Evolutionary conservation across 2,797 vertebrate genomes (phyloP), one percentile per base, ranked within the genome.

Genomic region (Sebastes cheni): DNA sequence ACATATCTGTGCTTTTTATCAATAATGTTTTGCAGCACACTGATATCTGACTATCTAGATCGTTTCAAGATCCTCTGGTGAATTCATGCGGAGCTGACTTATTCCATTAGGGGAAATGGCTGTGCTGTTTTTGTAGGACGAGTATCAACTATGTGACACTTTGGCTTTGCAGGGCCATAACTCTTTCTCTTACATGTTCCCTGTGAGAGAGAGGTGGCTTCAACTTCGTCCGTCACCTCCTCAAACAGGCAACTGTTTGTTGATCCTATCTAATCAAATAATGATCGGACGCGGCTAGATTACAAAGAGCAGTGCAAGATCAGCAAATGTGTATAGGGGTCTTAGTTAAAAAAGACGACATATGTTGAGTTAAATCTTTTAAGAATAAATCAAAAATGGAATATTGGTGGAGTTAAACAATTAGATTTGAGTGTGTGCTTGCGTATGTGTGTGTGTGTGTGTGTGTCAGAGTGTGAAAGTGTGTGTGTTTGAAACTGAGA

Each of bases 131-230:
- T 92, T 86, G 56, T 91, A 88, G 92, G 93, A 90, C 77, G 59
- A 23, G 71, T 74, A 90, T 91, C 93, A 95, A 92, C 80, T 92
- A 92, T 95, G 86, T 90, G 84, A 92, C 85, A 89, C 83, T 88
- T 88, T 88, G 75, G 71, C 84, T 90, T 71, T 72, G 64, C 66
- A 54, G 70, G 59, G 59, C 62, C 76, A 80, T 90, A 92, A 91
- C 80, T 92, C 79, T 75, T 86, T 90, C 74, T 92, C 87, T 70
- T 75, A 85, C 76, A 82, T 83, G 46, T 54, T 84, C 74, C 52
- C 66, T 32, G 67, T 78, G 81, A 82, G 77, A 82, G 77, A 67
- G 75, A 90, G 67, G 81, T 62, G 54, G 79, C 74, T 79, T 80
- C 22, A 56, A 73, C 39, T 76, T 83, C 52, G 79, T 87, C 82